Conservation (phyloP, 2,113 vertebrate genomes). For the Leucopsar rothschildi region DNA sequence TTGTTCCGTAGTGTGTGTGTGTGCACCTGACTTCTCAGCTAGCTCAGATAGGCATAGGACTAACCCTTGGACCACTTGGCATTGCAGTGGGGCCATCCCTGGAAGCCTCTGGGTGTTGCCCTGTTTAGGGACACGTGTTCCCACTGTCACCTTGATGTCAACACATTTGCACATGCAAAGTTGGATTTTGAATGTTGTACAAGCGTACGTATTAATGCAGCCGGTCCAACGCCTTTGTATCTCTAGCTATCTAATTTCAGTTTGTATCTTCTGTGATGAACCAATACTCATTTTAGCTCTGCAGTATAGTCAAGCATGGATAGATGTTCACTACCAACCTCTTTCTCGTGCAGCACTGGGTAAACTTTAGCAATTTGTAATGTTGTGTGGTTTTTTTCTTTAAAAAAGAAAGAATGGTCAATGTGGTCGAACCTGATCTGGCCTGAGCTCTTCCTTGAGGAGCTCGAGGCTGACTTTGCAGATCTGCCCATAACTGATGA, state of each 20-base stretch:
- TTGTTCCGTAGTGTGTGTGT: not conserved
- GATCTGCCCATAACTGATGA: not conserved
- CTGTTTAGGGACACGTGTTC: not conserved
- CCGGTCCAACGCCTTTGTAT: conserved; percentile 37
- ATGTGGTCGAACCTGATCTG: not conserved
- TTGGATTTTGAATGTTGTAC: conserved; percentile 57
- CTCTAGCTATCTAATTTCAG: conserved; percentile 2
- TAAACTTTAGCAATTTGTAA: conserved; percentile 49
- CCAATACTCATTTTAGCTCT: conserved; percentile 44
- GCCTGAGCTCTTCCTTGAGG: not conserved
- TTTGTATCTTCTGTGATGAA: conserved; percentile 20
- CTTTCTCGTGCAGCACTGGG: conserved; percentile 48
- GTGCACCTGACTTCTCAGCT: not conserved
- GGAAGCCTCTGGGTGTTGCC: not conserved
- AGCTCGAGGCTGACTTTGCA: conserved; percentile 15
- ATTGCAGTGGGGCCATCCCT: not conserved
- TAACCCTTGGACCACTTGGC: conserved; percentile 3
- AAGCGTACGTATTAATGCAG: conserved; percentile 26
- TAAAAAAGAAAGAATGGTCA: conserved; percentile 21
- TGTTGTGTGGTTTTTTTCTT: not conserved
- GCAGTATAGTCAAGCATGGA: conserved; percentile 44
- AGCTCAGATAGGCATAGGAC: not conserved
- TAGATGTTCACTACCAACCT: conserved; percentile 43
- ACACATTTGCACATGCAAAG: conserved; percentile 34
- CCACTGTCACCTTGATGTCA: conserved; percentile 23